Conservation (phyloP, 1,140 invertebrate species). For the Drosophila teissieri region DNA sequence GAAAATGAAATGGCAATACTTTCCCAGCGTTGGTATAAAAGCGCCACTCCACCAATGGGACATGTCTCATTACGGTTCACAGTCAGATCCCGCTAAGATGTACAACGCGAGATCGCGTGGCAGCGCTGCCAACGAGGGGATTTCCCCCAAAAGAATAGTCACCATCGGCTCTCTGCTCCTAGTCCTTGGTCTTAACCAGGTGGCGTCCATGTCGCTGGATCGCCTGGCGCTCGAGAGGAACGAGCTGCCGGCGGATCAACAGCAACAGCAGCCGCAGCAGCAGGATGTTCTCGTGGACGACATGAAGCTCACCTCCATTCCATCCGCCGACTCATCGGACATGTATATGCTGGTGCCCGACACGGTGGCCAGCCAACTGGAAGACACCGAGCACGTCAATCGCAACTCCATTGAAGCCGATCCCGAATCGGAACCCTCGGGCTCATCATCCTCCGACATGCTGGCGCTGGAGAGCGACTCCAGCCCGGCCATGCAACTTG, state of each 20-base stretch:
- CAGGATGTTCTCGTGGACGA: slow-evolving; percentile 66
- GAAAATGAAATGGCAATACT: slow-evolving; percentile 84
- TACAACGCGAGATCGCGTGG: slow-evolving; percentile 76
- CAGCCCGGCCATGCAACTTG: slow-evolving; percentile 63
- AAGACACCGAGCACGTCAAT: slow-evolving; percentile 64
- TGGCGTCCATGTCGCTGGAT: slow-evolving; percentile 71
- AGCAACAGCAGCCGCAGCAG: not conserved
- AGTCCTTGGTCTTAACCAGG: slow-evolving; percentile 1
- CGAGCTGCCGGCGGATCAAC: slow-evolving; percentile 48
- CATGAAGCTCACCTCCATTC: slow-evolving; percentile 69
- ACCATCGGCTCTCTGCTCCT: slow-evolving; percentile 30
- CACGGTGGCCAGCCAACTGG: slow-evolving; percentile 63
- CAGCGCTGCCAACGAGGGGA: slow-evolving; percentile 17
- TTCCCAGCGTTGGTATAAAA: slow-evolving; percentile 83
- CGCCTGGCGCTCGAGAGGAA: slow-evolving; percentile 74
- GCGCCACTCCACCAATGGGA: slow-evolving; percentile 79
- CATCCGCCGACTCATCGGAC: slow-evolving; percentile 56
- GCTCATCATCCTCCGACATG: slow-evolving; percentile 59
- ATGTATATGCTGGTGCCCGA: slow-evolving; percentile 77
- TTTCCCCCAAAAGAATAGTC: slow-evolving; percentile 4
- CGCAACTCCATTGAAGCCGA: slow-evolving; percentile 65
- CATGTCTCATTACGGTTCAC: slow-evolving; percentile 84
- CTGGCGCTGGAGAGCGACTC: slow-evolving; percentile 79
- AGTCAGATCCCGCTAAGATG: slow-evolving; percentile 84
- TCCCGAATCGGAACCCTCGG: slow-evolving; percentile 25